Evolutionary conservation across 37 sponge, comb jelly and placozoan genomes (phyloP), one percentile per base, ranked within the genome.

Genomic region (Oscarella lobularis): DNA sequence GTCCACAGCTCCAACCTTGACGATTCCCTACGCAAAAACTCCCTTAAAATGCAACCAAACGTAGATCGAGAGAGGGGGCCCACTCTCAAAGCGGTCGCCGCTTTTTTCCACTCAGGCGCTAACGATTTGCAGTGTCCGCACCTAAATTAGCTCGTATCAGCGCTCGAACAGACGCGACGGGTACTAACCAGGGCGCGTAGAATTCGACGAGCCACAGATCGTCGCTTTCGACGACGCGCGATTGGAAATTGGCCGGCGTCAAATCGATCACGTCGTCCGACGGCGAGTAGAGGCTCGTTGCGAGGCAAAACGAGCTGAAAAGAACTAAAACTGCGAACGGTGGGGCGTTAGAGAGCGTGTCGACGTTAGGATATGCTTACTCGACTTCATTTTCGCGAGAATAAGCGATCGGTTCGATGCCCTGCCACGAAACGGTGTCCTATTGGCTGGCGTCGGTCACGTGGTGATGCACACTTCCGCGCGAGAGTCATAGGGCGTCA

Each of bases 181-280:
- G 36, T 40, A 37, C 91, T 82, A 37, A 88, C 99, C 99, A 98
- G 6, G 99, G 99, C 20, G 99, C 99, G 79, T 94, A 98, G 76
- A 98, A 98, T 69, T 98, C 99, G 34, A 98, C 95, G 60, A 98
- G 30, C 99, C 99, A 98, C 38, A 98, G 82, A 39, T 75, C 78
- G 37, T 82, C 82, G 39, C 87, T 80, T 55, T 91, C 75, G 0
- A 91, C 39, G 20, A 98, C 99, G 72, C 77, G 60, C 27, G 40
- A 72, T 41, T 94, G 75, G 66, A 98, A 98, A 80, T 98, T 94
- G 39, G 79, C 72, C 2, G 86, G 77, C n/a, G 83, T 94, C 72
- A 98, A 75, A 0, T 84, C 86, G 14, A 85, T 83, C 38, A 98
- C 95, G 33, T 86, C 87, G 76, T 88, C 91, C 0, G 77, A 40